Base-by-base conservation (phyloP, 2,888 invertebrate genomes). In the Hanleya hanleyi region DNA sequence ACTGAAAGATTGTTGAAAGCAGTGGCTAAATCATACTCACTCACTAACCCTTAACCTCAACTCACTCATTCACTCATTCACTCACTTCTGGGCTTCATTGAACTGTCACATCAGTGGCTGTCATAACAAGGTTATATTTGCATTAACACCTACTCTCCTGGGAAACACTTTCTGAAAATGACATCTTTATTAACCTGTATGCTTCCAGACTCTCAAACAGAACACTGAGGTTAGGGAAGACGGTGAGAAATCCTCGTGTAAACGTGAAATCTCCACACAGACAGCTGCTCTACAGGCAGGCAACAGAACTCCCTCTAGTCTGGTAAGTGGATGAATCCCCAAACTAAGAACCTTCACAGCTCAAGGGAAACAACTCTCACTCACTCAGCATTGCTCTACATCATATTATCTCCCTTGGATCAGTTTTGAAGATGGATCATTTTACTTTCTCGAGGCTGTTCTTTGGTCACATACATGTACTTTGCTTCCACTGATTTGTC, bases 131-230 rank as follows among this genome's bases (percentile, higher is more conserved):
- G n/a, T n/a, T n/a, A n/a, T n/a, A n/a, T n/a, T n/a, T n/a, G n/a
- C n/a, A n/a, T n/a, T n/a, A n/a, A n/a, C n/a, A n/a, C n/a, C n/a
- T n/a, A n/a, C n/a, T n/a, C n/a, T n/a, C n/a, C n/a, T n/a, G n/a
- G n/a, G n/a, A n/a, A n/a, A n/a, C n/a, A n/a, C n/a, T n/a, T n/a
- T n/a, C n/a, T n/a, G n/a, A n/a, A n/a, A n/a, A n/a, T n/a, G n/a
- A n/a, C n/a, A n/a, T n/a, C n/a, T 22, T 7, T 22, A 57, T 57
- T 57, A 15, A 51, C 51, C 9, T 57, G 29, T 57, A 26, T 57
- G 15, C 80, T 77, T 94, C 38, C 83, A 97, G 94, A 97, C 97
- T 50, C 92, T 98, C 84, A 98, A 98, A 92, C 97, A 98, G 91
- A 98, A 97, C 90, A 98, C 98, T 50, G 97, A 98, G 91, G 96